A percentile compares a stretch with the other conserved stretches of the same genome.
Evolutionary conservation across 2,888 invertebrate genomes (phyloP).

Genomic region (Tetheella fluctuosa): DNA sequence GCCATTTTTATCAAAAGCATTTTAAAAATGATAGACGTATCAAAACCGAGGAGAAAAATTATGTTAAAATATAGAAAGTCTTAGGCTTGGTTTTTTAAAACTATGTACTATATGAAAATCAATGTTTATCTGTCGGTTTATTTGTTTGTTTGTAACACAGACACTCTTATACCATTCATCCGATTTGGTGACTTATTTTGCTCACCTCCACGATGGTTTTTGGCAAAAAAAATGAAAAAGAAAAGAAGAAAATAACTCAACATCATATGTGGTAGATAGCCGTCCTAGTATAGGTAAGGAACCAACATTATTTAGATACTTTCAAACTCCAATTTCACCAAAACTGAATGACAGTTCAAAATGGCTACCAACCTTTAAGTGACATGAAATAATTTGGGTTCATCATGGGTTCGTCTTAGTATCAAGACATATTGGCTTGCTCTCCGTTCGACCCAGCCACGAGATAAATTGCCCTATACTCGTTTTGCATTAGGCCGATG

Average conservation of each 20-base stretch:
- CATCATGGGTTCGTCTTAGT: background rate
- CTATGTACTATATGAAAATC: too few species aligned
- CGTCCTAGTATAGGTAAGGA: too few species aligned
- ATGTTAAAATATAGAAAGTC: background rate
- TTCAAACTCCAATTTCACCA: background rate
- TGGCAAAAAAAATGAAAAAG: too few species aligned
- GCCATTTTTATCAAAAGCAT: background rate
- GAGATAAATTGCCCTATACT: background rate
- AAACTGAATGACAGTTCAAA: background rate
- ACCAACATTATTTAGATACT: too few species aligned
- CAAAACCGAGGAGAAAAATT: background rate
- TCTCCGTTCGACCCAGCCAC: background rate
- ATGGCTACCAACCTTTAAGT: background rate
- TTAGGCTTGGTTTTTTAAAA: too few species aligned
- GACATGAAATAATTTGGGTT: constrained; percentile 6
- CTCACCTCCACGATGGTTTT: too few species aligned
- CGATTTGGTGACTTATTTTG: too few species aligned
- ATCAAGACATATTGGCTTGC: background rate
- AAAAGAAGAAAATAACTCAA: too few species aligned
- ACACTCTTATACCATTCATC: too few species aligned
- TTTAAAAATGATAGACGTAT: background rate
- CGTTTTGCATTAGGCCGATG: background rate
- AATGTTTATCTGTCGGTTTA: too few species aligned
- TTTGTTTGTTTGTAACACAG: too few species aligned
- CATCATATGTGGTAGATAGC: too few species aligned